These are phyloP conservation scores for Diarsia mendica DNA, from an alignment of 2,888 invertebrate species.

Conservation along the genomic window DNA sequence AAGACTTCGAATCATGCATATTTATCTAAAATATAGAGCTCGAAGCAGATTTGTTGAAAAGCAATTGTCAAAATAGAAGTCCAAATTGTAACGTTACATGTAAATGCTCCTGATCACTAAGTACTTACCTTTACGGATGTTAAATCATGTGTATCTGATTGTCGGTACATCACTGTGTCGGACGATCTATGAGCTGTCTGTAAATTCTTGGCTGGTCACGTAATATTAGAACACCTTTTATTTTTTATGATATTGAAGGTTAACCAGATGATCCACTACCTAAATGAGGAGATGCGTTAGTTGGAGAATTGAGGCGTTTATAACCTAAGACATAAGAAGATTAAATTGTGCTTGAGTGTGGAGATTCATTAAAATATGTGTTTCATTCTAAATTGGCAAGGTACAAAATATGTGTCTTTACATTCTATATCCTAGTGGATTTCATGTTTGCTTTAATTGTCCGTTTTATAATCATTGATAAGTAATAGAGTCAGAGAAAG, in stretches of 20 bases:
- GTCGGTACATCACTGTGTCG: slow-evolving; percentile 18
- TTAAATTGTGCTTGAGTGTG: not conserved
- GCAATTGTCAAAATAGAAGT: not conserved
- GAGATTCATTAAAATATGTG: not conserved
- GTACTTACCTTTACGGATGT: slow-evolving; percentile 1
- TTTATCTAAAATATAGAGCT: not conserved
- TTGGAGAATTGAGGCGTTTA: slow-evolving; percentile 19
- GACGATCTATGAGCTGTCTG: slow-evolving; percentile 37
- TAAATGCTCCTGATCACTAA: not conserved
- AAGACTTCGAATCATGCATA: not conserved
- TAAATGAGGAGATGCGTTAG: not conserved
- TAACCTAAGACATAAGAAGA: slow-evolving; percentile 11
- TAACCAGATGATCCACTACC: slow-evolving; percentile 21
- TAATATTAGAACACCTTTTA: slow-evolving; percentile 57
- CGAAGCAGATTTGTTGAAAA: not conserved
- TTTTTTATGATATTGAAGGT: slow-evolving; percentile 51
- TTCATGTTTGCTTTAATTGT: too few species aligned
- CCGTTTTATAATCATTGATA: too few species aligned
- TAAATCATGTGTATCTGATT: not conserved
- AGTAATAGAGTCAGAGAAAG: too few species aligned
- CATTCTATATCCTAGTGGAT: too few species aligned
- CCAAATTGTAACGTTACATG: not conserved
- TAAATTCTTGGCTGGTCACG: slow-evolving; percentile 61
- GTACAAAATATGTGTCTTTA: not conserved
- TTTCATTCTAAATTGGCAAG: slow-evolving; percentile 36